Evolutionary conservation across 2,797 vertebrate genomes (phyloP).

Genomic region (Myotis daubentonii): DNA sequence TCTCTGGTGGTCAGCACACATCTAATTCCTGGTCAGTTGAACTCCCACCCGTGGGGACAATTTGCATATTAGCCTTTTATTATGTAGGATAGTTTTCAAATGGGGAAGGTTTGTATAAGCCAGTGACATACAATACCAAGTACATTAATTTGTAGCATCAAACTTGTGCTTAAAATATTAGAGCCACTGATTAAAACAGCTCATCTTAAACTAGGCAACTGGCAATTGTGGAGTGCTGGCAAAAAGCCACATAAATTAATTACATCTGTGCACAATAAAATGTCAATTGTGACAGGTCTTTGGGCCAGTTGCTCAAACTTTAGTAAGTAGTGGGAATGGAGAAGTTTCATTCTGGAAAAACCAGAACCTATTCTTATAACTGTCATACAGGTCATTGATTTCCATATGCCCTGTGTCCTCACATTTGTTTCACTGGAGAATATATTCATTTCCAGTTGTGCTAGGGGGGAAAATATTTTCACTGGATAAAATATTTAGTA

Average conservation of each 20-base stretch:
- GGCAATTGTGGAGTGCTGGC: background rate
- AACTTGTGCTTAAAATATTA: background rate
- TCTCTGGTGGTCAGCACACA: too few relatives aligned
- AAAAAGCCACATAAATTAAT: slow-evolving; percentile 16
- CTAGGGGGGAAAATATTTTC: slow-evolving; percentile 15
- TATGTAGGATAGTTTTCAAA: slow-evolving; percentile 1
- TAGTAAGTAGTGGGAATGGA: slow-evolving; percentile 7
- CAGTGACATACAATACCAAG: slow-evolving; percentile 36
- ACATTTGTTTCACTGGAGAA: slow-evolving; percentile 23
- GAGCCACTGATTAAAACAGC: background rate
- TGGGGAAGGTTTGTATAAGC: slow-evolving; percentile 9
- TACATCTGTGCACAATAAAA: slow-evolving; percentile 39
- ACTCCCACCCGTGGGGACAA: too few relatives aligned
- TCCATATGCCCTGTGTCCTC: background rate
- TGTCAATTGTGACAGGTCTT: background rate
- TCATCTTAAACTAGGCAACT: slow-evolving; percentile 43
- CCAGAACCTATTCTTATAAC: background rate
- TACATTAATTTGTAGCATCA: slow-evolving; percentile 34
- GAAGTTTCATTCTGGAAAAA: slow-evolving; percentile 15
- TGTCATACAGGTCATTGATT: background rate
- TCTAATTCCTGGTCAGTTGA: too few relatives aligned
- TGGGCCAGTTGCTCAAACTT: background rate
- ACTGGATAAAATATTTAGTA: slow-evolving; percentile 19
- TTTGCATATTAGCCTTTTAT: too few relatives aligned
- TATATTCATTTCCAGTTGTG: slow-evolving; percentile 38